Evolutionary conservation across 2,797 vertebrate genomes (phyloP), one percentile per base, ranked within the genome.

Genomic region (Peromyscus nudipes): DNA sequence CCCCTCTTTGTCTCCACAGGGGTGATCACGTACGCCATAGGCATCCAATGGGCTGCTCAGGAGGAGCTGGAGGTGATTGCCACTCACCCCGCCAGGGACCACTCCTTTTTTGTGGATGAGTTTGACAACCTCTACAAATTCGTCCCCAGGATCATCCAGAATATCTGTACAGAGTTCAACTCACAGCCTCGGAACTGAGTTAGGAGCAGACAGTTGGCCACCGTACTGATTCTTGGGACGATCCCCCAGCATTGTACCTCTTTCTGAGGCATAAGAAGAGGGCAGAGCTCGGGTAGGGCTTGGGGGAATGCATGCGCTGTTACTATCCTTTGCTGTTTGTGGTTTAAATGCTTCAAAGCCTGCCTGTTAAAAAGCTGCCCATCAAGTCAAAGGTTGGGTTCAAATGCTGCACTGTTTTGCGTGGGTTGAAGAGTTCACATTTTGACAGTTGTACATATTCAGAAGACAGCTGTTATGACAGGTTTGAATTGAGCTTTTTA

Each of bases 111-210:
- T 0, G 99, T 99, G 97, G 99, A 99, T 10, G 99, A 99, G 97
- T 99, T 99, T 83, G 99, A 99, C 98, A 99, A 99, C 98, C 99
- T 99, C 86, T 99, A 99, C 98, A 99, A 98, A 95, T 99, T 98
- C 4, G 99, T 99, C 40, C 98, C 99, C 83, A 99, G 98, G 97
- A 99, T 99, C 97, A 99, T 99, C 97, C 98, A 99, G 98, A 99
- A 99, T 98, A 99, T 99, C 98, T 99, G 99, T 98, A 99, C 99
- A 96, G 99, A 99, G 98, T 99, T 99, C 98, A 99, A 99, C 98
- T 99, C 99, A 25, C 99, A 99, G 98, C 99, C 99, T 77, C 99
- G 99, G 96, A 99, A 99, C 98, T 99, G 98, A 99, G 25, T 81
- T 77, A 77, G 52, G 96, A 96, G 82, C 77, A 29, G 60, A 57